Evolutionary conservation across 2,888 invertebrate species (phyloP).

Genomic region (Parnassius mnemosyne): DNA sequence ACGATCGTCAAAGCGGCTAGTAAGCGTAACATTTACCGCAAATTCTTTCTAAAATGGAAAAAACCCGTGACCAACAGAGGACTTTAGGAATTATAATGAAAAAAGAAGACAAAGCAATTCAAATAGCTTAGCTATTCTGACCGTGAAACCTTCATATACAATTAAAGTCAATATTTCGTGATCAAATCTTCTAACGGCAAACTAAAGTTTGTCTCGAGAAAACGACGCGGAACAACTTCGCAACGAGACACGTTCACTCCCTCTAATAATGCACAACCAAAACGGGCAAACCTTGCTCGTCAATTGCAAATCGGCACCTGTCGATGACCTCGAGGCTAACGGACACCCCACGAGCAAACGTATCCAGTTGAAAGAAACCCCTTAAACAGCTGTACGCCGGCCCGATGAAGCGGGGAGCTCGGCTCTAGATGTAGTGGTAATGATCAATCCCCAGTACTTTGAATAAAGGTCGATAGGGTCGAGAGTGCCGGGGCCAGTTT

Average conservation of each 20-base stretch:
- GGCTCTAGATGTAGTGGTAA: conserved; percentile 48
- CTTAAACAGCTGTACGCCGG: conserved; percentile 26
- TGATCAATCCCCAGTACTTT: conserved; percentile 53
- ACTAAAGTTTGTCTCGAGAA: neutral
- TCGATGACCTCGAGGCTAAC: conserved; percentile 71
- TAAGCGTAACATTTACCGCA: too few species aligned
- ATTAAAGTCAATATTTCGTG: too few species aligned
- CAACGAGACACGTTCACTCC: conserved; percentile 56
- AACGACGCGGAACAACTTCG: conserved; percentile 23
- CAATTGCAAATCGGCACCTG: conserved; percentile 76
- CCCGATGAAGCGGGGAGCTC: conserved; percentile 29
- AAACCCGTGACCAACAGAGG: too few species aligned
- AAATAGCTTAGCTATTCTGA: too few species aligned
- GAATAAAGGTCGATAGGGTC: conserved; percentile 75
- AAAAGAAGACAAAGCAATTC: too few species aligned
- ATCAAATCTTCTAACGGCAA: too few species aligned
- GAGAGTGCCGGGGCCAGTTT: conserved; percentile 63
- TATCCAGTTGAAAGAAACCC: conserved; percentile 40
- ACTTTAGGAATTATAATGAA: too few species aligned
- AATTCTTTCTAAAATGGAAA: too few species aligned
- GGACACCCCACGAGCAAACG: conserved; percentile 55
- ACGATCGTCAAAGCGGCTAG: too few species aligned
- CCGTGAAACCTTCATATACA: too few species aligned
- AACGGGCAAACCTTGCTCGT: conserved; percentile 69
- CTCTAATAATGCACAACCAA: conserved; percentile 67